These are phyloP conservation scores for Ciconia boyciana DNA, from an alignment of 2,113 vertebrate genomes.

Conservation along the genomic window DNA sequence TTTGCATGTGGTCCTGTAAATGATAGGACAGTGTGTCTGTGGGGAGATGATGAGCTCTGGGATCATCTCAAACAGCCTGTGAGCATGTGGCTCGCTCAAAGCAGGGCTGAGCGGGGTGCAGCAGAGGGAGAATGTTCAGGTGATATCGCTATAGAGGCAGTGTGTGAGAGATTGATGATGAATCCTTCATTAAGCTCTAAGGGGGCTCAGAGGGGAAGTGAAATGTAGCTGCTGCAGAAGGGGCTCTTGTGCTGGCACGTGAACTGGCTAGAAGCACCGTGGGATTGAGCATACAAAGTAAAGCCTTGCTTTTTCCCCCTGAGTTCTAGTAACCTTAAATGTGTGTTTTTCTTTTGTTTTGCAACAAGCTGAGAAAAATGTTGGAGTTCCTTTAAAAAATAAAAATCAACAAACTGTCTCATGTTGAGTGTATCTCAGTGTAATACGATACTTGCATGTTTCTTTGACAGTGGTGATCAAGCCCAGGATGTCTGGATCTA, in stretches of 20 bases:
- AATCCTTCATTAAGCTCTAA: neutral
- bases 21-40: neutral
- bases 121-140: neutral
- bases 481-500: neutral
- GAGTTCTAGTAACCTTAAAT: neutral
- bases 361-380: neutral
- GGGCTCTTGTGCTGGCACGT: neutral
- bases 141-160: fast-evolving
- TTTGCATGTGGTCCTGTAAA: neutral
- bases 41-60: neutral
- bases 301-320: neutral
- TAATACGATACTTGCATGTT: fast-evolving
- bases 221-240: neutral
- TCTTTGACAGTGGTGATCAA: neutral
- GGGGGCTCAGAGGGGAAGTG: neutral
- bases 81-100: neutral
- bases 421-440: neutral
- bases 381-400: neutral
- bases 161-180: neutral
- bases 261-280: neutral
- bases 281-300: no score
- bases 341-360: neutral
- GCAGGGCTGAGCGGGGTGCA: neutral
- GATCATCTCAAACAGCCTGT: neutral
- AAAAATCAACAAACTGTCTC: neutral